Conservation (phyloP, 2,888 invertebrate species). For the Spialia ferax region DNA sequence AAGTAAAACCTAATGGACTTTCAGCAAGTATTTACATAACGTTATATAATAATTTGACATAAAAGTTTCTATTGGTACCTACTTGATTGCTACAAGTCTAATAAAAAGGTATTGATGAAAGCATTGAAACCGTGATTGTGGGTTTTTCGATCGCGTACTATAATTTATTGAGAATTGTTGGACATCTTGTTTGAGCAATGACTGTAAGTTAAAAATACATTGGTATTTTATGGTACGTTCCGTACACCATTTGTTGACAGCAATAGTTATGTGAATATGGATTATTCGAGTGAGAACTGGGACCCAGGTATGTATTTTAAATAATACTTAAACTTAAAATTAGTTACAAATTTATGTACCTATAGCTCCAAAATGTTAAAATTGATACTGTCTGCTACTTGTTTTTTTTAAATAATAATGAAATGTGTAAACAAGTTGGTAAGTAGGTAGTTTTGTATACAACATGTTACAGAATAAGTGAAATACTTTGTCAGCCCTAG, state of each 20-base stretch:
- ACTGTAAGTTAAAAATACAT: background rate
- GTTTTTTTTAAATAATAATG: too few species aligned
- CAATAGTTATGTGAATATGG: slow-evolving; percentile 62
- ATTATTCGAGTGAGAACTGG: slow-evolving; percentile 72
- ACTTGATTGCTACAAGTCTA: background rate
- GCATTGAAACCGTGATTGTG: background rate
- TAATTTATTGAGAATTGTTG: background rate
- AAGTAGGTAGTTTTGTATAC: too few species aligned
- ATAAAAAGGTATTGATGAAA: background rate
- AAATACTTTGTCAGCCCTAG: too few species aligned
- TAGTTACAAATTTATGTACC: too few species aligned
- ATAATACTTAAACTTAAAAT: too few species aligned
- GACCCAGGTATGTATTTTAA: slow-evolving; percentile 65
- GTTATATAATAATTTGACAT: slow-evolving; percentile 4
- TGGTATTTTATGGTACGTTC: background rate
- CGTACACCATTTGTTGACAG: slow-evolving; percentile 4
- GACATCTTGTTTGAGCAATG: background rate
- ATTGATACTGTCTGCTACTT: too few species aligned
- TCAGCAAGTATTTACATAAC: background rate
- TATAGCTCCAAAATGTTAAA: too few species aligned
- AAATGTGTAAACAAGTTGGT: too few species aligned
- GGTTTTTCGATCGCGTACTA: background rate
- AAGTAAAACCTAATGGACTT: background rate
- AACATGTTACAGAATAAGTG: too few species aligned
- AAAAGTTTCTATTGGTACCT: background rate